Evolutionary conservation across 1,140 invertebrate genomes (phyloP).

Genomic region (Trachymyrmex cornetzi): DNA sequence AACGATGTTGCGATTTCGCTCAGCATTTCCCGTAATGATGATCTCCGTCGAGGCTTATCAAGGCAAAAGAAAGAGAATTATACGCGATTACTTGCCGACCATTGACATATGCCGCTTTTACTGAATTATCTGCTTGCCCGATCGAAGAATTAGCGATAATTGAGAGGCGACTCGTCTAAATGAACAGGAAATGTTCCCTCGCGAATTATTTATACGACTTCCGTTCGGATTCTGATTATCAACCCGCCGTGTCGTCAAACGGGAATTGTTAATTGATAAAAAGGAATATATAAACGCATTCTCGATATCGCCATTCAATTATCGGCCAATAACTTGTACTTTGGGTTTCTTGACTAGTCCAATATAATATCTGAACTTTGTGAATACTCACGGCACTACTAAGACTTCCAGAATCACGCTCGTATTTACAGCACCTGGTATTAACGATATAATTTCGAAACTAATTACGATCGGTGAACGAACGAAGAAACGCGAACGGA

Average conservation of each 20-base stretch:
- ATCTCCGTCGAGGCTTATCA: conserved; percentile 33
- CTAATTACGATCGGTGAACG: conserved; percentile 58
- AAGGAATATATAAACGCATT: neutral
- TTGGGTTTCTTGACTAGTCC: conserved; percentile 46
- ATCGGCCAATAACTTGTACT: conserved; percentile 60
- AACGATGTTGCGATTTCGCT: neutral
- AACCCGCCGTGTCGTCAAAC: neutral
- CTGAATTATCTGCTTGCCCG: conserved; percentile 44
- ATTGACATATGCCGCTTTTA: conserved; percentile 60
- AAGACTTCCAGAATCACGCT: neutral
- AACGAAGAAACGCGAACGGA: conserved; percentile 21
- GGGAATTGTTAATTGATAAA: conserved; percentile 61
- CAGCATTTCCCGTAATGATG: neutral
- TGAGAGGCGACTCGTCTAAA: conserved; percentile 47
- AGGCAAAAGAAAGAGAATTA: conserved; percentile 1
- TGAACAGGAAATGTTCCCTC: conserved; percentile 31
- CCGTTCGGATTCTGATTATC: conserved; percentile 47
- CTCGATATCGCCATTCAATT: conserved; percentile 58
- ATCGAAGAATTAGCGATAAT: conserved; percentile 17
- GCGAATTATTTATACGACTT: conserved; percentile 74
- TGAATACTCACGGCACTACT: neutral
- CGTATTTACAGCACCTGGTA: conserved; percentile 49
- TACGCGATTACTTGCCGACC: conserved; percentile 32
- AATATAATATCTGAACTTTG: conserved; percentile 50
- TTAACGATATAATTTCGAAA: conserved; percentile 69